Conservation (phyloP, 2,888 invertebrate genomes). For the Timandra comae region DNA sequence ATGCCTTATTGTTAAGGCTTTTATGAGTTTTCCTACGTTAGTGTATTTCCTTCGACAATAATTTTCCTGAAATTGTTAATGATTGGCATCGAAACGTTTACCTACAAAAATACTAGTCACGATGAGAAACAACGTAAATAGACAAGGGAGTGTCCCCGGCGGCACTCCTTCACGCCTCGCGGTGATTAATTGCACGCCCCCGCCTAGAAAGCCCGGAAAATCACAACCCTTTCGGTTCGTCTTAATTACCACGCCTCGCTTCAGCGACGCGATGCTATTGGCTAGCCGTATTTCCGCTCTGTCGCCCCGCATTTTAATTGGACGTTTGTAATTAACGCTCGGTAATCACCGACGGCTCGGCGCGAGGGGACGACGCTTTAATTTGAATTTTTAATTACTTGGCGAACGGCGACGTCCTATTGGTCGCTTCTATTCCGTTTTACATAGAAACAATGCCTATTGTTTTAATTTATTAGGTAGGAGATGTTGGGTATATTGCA, state of each 20-base stretch:
- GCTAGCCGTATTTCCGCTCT: constrained; percentile 40
- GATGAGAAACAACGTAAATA: constrained; percentile 29
- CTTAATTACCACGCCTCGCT: constrained; percentile 74
- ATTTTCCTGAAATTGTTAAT: constrained; percentile 6
- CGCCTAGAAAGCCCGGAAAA: constrained; percentile 57
- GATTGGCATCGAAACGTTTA: constrained; percentile 10
- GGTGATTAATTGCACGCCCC: constrained; percentile 64
- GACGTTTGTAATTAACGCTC: constrained; percentile 69
- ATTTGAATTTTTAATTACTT: constrained; percentile 75
- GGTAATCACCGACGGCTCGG: constrained; percentile 65
- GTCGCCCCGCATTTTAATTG: constrained; percentile 68
- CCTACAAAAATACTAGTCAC: constrained; percentile 19
- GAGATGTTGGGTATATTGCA: constrained; percentile 1
- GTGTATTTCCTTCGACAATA: too few species aligned
- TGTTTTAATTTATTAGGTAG: constrained; percentile 25
- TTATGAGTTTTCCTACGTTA: too few species aligned
- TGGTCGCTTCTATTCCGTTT: constrained; percentile 46
- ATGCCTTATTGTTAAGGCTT: too few species aligned
- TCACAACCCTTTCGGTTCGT: constrained; percentile 68
- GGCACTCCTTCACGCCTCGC: constrained; percentile 41
- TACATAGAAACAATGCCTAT: constrained; percentile 57
- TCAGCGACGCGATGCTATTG: constrained; percentile 60
- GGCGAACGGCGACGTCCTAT: constrained; percentile 40
- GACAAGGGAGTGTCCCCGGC: constrained; percentile 35
- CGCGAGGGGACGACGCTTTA: constrained; percentile 60